phyloP scores from a whole-genome alignment of 1,140 invertebrate species.

The Drosophila elegans region DNA sequence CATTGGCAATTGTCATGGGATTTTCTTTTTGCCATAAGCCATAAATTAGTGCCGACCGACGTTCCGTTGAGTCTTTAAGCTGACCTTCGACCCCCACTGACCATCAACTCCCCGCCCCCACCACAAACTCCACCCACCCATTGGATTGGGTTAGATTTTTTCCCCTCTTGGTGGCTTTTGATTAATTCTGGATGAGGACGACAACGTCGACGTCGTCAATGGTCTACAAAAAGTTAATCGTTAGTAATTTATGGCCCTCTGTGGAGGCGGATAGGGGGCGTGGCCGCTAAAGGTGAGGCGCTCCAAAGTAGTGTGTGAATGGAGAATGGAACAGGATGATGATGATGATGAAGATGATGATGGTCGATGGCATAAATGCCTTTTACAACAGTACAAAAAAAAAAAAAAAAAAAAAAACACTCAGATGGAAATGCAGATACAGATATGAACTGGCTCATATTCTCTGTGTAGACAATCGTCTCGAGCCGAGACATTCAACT shows the following conservation, averaged over 20 bases:
- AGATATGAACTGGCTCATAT: not conserved
- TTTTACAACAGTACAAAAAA: too few species aligned
- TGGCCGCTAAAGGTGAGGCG: conserved; percentile 14
- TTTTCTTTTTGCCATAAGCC: conserved; percentile 17
- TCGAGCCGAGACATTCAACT: conserved; percentile 48
- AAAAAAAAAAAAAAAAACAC: too few species aligned
- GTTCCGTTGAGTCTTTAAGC: conserved; percentile 39
- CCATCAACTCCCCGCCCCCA: not conserved
- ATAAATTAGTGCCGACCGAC: conserved; percentile 42
- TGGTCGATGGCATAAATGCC: not conserved
- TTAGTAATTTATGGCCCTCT: conserved; percentile 72
- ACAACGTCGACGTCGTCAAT: conserved; percentile 36
- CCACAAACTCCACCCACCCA: not conserved
- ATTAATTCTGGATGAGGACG: conserved; percentile 41
- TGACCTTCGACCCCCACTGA: conserved; percentile 31
- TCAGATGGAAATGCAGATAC: not conserved
- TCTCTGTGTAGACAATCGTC: conserved; percentile 9
- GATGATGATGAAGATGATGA: not conserved
- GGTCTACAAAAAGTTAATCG: conserved; percentile 69
- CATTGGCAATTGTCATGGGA: conserved; percentile 30
- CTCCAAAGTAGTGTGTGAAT: conserved; percentile 1
- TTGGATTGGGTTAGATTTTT: not conserved
- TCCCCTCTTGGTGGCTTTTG: conserved; percentile 12
- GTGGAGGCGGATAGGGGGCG: conserved; percentile 18
- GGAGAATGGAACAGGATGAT: not conserved